Base-by-base conservation (phyloP, 2,888 invertebrate species). In the Chromoteleia sp. region DNA sequence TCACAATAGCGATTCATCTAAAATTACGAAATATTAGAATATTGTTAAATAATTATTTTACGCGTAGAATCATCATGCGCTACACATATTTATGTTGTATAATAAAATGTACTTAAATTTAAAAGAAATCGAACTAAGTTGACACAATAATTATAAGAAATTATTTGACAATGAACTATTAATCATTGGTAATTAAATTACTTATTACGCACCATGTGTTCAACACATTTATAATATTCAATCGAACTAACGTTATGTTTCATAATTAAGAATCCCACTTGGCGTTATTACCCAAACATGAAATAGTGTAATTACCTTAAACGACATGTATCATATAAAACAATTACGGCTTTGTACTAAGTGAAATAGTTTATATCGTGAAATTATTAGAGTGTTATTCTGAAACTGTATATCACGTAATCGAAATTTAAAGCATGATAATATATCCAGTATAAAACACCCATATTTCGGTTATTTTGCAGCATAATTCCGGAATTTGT, bases 221-320 rank as follows among this genome's bases (percentile, higher is more conserved):
- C 36, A 58, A 45, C 48, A 45, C 30, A 25, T 58, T n/a, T 39
- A 50, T 36, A 71, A 59, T 48, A 10, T 45, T 39, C 10, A 43
- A 54, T 54, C 4, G 41, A 67, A 67, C 54, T 43, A 25, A 50
- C 15, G 54, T 68, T 58, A 48, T 52, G 52, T 7, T 52, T 71
- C 30, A 61, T 61, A 61, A 71, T 61, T 71, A 61, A 71, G 59
- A 71, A 71, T 61, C 52, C 59, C 30, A 52, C 59, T 41, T 41
- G 41, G 29, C 29, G 48, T 59, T 52, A 61, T 52, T 61, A 52
- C 36, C 52, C 30, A 21, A 52, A n/a, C 70, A 71, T 61, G 71
- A 71, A 71, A 71, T 71, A 61, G 50, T 71, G 71, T 71, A 61
- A 71, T 61, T 61, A 52, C 59, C 29, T 17, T 41, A 45, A 71